Evolutionary conservation across 1,140 invertebrate species (phyloP).

Genomic region (Platyscapa corneri): DNA sequence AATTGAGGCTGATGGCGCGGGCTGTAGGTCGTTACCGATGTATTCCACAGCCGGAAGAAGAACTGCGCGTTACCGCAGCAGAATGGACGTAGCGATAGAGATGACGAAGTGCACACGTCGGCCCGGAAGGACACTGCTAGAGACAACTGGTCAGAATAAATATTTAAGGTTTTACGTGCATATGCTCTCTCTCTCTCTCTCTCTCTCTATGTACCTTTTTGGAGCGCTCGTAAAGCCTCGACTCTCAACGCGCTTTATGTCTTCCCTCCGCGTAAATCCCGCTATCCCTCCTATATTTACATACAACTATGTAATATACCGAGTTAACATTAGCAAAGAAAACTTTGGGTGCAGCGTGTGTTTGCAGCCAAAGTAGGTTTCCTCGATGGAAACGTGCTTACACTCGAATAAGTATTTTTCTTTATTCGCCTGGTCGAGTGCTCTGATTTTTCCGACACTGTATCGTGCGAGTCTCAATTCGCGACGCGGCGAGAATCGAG

Average conservation of each 20-base stretch:
- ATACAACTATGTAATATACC: background rate
- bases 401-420: constrained; percentile 17
- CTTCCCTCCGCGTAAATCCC: constrained; percentile 5
- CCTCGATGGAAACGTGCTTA: background rate
- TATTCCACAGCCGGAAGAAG: background rate
- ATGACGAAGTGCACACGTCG: constrained; percentile 14
- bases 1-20: constrained; percentile 52
- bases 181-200: background rate
- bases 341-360: background rate
- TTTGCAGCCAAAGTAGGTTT: background rate
- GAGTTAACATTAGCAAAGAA: background rate
- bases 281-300: background rate
- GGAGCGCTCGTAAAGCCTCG: background rate
- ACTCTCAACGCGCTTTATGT: background rate
- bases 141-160: constrained; percentile 29
- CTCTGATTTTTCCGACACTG: background rate
- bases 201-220: background rate
- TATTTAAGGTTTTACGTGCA: constrained; percentile 19
- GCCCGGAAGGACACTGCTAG: background rate
- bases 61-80: background rate
- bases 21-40: background rate
- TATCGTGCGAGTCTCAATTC: too few relatives aligned
- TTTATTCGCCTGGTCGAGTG: background rate
- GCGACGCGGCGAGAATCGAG: background rate
- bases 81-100: constrained; percentile 6